Conservation (phyloP, 1,140 invertebrate species). For the Tenebrio molitor region DNA sequence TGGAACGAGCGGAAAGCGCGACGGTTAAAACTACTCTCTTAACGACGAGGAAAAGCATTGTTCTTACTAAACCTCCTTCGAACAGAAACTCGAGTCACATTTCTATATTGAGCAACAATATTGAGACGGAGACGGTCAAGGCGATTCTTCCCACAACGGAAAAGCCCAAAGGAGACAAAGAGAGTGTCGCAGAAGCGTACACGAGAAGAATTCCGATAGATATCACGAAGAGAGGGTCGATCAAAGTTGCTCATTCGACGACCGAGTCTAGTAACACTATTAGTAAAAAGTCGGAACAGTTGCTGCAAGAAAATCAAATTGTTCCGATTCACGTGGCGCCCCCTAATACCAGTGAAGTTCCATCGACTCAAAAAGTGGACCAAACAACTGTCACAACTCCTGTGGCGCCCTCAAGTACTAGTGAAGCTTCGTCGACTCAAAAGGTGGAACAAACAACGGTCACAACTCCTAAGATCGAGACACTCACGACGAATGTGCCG, state of each 20-base stretch:
- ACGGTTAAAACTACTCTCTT: slow-evolving; percentile 26
- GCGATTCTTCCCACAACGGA: slow-evolving; percentile 40
- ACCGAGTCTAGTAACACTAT: slow-evolving; percentile 22
- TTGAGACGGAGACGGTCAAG: slow-evolving; percentile 59
- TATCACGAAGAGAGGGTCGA: slow-evolving; percentile 55
- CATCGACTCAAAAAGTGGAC: not conserved
- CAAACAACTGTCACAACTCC: slow-evolving; percentile 45
- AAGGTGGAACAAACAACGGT: slow-evolving; percentile 25
- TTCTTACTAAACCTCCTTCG: slow-evolving; percentile 52
- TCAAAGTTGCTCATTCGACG: slow-evolving; percentile 43
- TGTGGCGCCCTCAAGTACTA: not conserved
- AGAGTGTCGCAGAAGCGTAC: not conserved
- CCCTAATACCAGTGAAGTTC: not conserved
- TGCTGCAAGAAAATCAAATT: slow-evolving; percentile 56
- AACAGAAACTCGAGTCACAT: slow-evolving; percentile 47
- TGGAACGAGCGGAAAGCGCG: slow-evolving; percentile 12
- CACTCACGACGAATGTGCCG: no score
- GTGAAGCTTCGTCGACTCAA: not conserved
- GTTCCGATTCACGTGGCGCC: slow-evolving; percentile 46
- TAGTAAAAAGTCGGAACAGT: slow-evolving; percentile 47
- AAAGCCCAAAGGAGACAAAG: slow-evolving; percentile 13
- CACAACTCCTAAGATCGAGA: slow-evolving; percentile 46
- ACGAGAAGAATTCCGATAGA: slow-evolving; percentile 40
- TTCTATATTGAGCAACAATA: slow-evolving; percentile 60
- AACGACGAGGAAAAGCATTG: slow-evolving; percentile 47